Evolutionary conservation across 2,888 invertebrate genomes (phyloP), one percentile per base, ranked within the genome.

Genomic region (Pterostichus madidus): DNA sequence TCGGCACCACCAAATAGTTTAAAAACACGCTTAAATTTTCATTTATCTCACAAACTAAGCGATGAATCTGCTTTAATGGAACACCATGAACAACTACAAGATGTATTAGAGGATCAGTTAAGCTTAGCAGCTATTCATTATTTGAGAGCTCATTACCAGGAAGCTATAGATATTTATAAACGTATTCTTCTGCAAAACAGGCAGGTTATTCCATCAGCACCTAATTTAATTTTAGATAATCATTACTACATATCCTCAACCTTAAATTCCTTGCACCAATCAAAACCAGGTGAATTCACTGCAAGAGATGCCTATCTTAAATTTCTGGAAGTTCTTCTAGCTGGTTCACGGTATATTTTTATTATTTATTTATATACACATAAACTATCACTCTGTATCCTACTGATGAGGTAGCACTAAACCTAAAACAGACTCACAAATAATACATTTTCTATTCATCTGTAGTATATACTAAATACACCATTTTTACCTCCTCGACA

Each of bases 111-210:
- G 89, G 99, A 99, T 91, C 98, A 99, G 89, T 92, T 99, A 52
- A 97, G 98, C 86, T 90, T 99, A 80, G 99, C 99, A 0, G 97
- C 99, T 0, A 96, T 99, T 85, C 99, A 99, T 89, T 99, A 98
- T 88, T 92, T 99, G 81, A 93, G 99, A 80, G 96, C 97, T 5
- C 99, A 99, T 90, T 99, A 99, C 89, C 98, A 99, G 89, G 99
- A 99, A 89, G 99, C 99, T 64, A 98, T 99, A 84, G 99, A 99
- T 89, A 97, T 99, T 85, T 99, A 99, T 89, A 99, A 99, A 90
- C 93, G 97, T 84, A 93, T 99, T 79, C 91, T 99, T 11, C 90
- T 98, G 24, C 97, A 98, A 86, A 96, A 98, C 91, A 95, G 98
- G 97, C 97, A 89, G 85, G 84, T 76, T 24, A 64, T 59, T 78